A percentile compares a stretch with the other conserved stretches of the same genome.
Conservation (phyloP, 30 jellyfish, hydroid and myxozoan species). For the Aurelia sp. region DNA sequence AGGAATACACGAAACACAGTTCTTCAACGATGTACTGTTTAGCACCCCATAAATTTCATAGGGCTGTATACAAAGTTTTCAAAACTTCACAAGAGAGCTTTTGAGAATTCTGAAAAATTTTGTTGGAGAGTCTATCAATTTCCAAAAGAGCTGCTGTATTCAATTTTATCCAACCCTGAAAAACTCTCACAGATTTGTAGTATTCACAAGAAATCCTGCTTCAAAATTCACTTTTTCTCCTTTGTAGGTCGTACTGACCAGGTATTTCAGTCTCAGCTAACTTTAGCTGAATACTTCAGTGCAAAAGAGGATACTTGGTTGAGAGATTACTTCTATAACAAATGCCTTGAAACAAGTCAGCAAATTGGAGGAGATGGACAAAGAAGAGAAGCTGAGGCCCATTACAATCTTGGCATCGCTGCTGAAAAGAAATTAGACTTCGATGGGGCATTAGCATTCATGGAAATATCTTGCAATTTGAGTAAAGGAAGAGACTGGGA, state of each 20-base stretch:
- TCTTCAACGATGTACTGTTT: no score
- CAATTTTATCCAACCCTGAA: no score
- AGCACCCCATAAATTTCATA: no score
- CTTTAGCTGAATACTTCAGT: conserved; percentile 74
- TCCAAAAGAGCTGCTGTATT: no score
- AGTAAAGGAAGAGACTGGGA: conserved; percentile 79
- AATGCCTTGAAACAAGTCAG: conserved; percentile 62
- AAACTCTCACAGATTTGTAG: no score
- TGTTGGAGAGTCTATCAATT: no score
- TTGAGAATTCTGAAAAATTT: no score
- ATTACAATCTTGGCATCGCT: conserved; percentile 66
- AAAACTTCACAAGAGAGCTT: no score
- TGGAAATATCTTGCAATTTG: conserved; percentile 59
- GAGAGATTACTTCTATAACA: conserved; percentile 66
- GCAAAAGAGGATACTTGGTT: conserved; percentile 50
- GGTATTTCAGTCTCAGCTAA: conserved; percentile 67
- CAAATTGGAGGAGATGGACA: conserved; percentile 75
- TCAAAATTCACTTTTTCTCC: no score
- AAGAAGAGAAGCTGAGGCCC: conserved; percentile 89
- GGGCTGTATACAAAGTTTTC: no score
- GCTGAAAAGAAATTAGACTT: conserved; percentile 72
- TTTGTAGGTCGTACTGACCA: conserved; percentile 80
- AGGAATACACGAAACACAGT: no score
- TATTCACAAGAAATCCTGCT: no score
- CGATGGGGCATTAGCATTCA: conserved; percentile 37